Evolutionary conservation across 2,797 vertebrate genomes (phyloP).

Genomic region (Sphenodon punctatus): DNA sequence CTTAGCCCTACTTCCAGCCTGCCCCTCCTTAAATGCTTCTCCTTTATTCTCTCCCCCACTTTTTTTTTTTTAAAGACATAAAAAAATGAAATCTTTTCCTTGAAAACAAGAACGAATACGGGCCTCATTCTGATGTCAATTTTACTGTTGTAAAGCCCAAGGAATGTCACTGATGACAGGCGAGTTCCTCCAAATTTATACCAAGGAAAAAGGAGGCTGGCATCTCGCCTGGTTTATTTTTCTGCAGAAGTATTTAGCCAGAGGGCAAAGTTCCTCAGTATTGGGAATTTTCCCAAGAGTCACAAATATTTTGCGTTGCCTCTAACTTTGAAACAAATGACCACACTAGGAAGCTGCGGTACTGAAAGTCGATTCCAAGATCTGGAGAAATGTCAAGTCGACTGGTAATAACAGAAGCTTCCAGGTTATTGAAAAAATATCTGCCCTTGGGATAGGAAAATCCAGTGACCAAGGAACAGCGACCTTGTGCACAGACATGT

Average conservation of each 20-base stretch:
- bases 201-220: neutral
- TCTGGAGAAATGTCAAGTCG: neutral
- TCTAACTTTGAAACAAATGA: neutral
- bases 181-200: conserved; percentile 6
- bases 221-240: neutral
- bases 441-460: neutral
- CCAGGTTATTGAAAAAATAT: neutral
- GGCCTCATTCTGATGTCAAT: neutral
- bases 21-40: conserved; percentile 25
- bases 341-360: neutral
- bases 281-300: neutral
- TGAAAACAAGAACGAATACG: conserved; percentile 25
- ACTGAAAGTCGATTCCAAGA: accelerated
- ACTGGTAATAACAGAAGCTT: neutral
- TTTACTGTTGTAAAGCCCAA: neutral
- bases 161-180: neutral
- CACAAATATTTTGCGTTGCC: accelerated
- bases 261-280: neutral
- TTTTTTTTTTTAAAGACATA: neutral
- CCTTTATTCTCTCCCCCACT: neutral
- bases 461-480: neutral
- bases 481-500: accelerated
- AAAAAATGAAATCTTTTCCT: conserved; percentile 36
- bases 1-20: conserved; percentile 43
- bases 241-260: neutral